Percentiles rank a stretch among this genome's conserved stretches.
These are phyloP conservation scores for Akabosia matsudoensis DNA, from an alignment of 1,140 invertebrate species.

Conservation along the genomic window DNA sequence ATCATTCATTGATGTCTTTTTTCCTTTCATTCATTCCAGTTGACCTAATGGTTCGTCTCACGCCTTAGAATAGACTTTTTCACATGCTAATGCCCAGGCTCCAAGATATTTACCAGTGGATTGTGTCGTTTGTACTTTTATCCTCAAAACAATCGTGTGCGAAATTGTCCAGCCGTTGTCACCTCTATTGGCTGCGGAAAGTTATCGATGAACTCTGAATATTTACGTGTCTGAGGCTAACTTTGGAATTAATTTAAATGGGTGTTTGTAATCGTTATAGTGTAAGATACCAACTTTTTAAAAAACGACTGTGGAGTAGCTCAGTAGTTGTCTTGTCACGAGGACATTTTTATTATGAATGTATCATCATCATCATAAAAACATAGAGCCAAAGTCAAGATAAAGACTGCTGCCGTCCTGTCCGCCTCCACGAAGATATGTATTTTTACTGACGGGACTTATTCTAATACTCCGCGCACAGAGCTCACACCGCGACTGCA, in stretches of 20 bases:
- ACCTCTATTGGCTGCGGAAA: too few species aligned
- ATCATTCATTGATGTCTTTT: background rate
- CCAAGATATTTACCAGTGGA: too few species aligned
- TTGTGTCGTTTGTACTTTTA: too few species aligned
- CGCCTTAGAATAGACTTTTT: background rate
- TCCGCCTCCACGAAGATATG: conserved; percentile 19
- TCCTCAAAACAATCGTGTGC: too few species aligned
- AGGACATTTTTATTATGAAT: conserved; percentile 3
- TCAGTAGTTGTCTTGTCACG: background rate
- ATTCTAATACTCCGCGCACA: background rate
- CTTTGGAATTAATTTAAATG: too few species aligned
- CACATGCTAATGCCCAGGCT: background rate
- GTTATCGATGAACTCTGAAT: too few species aligned
- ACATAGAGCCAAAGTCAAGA: background rate
- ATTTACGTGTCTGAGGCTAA: too few species aligned
- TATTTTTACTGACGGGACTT: background rate
- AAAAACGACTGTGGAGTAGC: background rate
- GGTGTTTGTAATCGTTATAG: too few species aligned
- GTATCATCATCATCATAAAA: conserved; percentile 6
- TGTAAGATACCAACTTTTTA: too few species aligned
- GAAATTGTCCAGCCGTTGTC: too few species aligned
- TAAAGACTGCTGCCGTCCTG: conserved; percentile 19
- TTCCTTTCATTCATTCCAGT: background rate
- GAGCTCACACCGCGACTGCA: conserved; percentile 2
- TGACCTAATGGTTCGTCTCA: background rate